Evolutionary conservation across 2,113 vertebrate genomes (phyloP), one percentile per base, ranked within the genome.

Genomic region (Paraplagusia blochii): DNA sequence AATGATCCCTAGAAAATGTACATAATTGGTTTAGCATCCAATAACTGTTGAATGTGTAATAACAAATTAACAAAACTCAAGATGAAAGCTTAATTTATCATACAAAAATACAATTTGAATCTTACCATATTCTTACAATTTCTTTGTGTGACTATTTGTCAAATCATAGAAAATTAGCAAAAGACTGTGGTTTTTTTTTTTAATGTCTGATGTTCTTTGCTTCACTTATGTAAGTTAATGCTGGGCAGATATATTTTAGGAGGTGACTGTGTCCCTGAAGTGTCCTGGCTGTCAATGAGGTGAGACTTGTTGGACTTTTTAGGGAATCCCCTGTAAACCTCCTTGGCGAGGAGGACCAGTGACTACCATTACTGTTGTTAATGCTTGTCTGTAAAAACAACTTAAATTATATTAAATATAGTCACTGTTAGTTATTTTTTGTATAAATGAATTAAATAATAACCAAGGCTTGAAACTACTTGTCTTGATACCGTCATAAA

Each of bases 231-330:
- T 11, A 12, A 40, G 13, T 13, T 11, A 13, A 40, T 1, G 18
- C 12, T 29, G 11, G 16, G 9, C 43, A 49, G 67, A 76, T 85
- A 69, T 65, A 72, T 64, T 29, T 29, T 29, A 29, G 35, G 46
- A 78, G 77, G 79, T 54, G 56, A 17, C 74, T 70, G 72, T 76
- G 78, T 80, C 69, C 58, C 56, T 74, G 36, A 15, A 62, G 44
- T 55, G 48, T 18, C 50, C 55, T 44, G 56, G 44, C 8, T 63
- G 63, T 58, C 63, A 74, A 51, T 5, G 15, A 53, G 49, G 63
- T 63, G 61, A 43, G 54, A 57, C 74, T 58, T 51, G 66, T 44
- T 69, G 52, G 17, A 66, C 9, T 53, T 63, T 33, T 40, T 40
- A 40, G 38, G 44, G 67, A 65, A 3, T 17, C 65, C 67, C 69